Conservation (phyloP, 2,113 vertebrate species). For the Coturnix japonica region DNA sequence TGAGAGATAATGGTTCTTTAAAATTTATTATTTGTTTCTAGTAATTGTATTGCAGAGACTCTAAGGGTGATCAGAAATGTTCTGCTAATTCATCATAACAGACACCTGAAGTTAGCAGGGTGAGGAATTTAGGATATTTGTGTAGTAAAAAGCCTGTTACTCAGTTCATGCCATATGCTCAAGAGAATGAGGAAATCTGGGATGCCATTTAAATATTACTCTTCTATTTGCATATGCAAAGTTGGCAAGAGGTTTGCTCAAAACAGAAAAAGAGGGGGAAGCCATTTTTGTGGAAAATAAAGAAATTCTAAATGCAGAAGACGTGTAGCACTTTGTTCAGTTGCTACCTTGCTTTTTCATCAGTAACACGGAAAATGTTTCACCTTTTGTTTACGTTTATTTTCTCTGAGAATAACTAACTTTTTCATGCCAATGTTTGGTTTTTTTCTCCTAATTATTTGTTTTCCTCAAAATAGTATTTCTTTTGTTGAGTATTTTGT, state of each 20-base stretch:
- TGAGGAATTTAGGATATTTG: neutral
- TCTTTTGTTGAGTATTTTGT: neutral
- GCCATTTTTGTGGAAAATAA: neutral
- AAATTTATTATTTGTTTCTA: neutral
- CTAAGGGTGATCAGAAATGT: neutral
- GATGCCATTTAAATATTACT: neutral
- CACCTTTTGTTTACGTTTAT: no score
- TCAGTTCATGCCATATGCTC: neutral
- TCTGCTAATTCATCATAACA: neutral
- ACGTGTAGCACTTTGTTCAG: neutral
- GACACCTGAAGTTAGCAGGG: neutral
- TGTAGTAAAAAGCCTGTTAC: neutral
- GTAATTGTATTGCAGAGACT: neutral
- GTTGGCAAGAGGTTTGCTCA: neutral
- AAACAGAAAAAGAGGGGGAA: neutral
- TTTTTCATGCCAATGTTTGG: neutral
- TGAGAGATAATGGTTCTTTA: neutral
- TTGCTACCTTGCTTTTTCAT: neutral
- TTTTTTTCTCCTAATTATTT: neutral
- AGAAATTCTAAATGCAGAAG: neutral
- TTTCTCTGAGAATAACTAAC: neutral
- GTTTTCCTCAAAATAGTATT: neutral
- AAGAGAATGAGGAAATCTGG: neutral
- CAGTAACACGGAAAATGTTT: neutral
- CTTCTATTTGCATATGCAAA: neutral